These are phyloP conservation scores for Petrocephalus sullivani DNA, from an alignment of 2,797 vertebrate genomes.

Conservation along the genomic window DNA sequence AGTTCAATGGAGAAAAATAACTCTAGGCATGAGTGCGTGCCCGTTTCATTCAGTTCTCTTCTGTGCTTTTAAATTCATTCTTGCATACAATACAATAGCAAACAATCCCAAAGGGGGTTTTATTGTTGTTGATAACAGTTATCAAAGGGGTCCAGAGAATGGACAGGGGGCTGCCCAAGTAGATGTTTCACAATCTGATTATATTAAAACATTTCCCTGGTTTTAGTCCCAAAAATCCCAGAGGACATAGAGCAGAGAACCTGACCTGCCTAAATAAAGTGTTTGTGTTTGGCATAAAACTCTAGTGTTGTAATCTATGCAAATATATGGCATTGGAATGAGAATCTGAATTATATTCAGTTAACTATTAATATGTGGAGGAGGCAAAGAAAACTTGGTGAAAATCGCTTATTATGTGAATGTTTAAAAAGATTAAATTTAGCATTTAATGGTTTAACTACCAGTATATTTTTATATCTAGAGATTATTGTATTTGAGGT, in stretches of 20 bases:
- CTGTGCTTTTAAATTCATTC: not conserved
- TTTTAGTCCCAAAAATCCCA: not conserved
- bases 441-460: not conserved
- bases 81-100: not conserved
- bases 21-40: not conserved
- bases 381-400: not conserved
- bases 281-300: not conserved
- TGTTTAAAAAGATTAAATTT: not conserved
- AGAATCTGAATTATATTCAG: not conserved
- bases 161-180: not conserved
- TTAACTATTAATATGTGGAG: not conserved
- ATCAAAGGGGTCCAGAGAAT: not conserved
- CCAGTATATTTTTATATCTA: not conserved
- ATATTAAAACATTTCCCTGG: not conserved
- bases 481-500: not conserved
- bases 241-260: not conserved
- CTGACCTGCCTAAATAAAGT: not conserved
- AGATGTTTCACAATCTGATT: not conserved
- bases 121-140: not conserved
- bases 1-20: not conserved
- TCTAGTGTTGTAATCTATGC: not conserved
- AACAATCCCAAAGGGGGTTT: not conserved
- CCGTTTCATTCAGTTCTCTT: not conserved
- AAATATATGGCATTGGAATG: not conserved
- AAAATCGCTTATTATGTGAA: not conserved